Percentiles rank a stretch among this genome's conserved stretches.
Evolutionary conservation across 1,140 invertebrate species (phyloP).

Genomic region (Drosophila takahashii): DNA sequence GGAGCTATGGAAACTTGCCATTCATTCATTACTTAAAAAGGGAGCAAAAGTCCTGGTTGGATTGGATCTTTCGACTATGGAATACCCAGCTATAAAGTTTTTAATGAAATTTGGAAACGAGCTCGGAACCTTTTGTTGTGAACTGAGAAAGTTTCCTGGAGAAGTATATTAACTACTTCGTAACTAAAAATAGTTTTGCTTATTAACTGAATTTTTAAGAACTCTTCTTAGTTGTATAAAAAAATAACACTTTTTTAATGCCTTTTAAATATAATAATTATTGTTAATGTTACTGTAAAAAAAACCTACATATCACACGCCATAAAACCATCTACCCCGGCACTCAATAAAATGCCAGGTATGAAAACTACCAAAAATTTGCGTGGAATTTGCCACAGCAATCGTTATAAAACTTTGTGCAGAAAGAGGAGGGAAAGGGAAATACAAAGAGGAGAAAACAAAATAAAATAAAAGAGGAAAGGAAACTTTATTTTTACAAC

Average conservation of each 20-base stretch:
- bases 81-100: slow-evolving; percentile 15
- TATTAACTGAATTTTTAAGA: neutral
- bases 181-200: neutral
- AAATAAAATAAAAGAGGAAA: slow-evolving; percentile 49
- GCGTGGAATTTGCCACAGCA: slow-evolving; percentile 66
- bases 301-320: neutral
- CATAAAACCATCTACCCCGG: slow-evolving; percentile 6
- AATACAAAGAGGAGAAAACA: slow-evolving; percentile 23
- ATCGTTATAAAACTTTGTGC: slow-evolving; percentile 71
- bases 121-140: neutral
- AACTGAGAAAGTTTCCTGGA: neutral
- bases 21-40: slow-evolving; percentile 76
- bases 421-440: neutral
- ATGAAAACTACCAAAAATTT: slow-evolving; percentile 72
- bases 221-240: neutral
- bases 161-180: neutral
- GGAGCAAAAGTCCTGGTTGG: neutral
- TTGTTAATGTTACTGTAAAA: neutral
- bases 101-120: neutral
- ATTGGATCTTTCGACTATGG: slow-evolving; percentile 13
- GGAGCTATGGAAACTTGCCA: slow-evolving; percentile 71
- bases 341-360: neutral
- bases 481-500: slow-evolving; percentile 81
- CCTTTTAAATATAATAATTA: neutral
- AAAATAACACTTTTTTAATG: neutral